phyloP scores from a whole-genome alignment of 1,140 invertebrate genomes.

The Microplitis mediator region DNA sequence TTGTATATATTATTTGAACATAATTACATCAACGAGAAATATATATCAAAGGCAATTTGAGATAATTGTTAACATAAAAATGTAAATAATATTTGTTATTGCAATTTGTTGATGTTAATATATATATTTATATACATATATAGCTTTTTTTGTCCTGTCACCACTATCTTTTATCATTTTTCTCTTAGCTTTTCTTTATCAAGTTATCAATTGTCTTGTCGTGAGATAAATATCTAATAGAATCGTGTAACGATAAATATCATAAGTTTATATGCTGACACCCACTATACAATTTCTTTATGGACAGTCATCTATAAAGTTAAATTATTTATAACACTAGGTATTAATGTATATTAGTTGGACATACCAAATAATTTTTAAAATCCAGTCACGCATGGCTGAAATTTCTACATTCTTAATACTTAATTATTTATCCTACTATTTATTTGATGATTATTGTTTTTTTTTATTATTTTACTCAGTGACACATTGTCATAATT shows the following conservation, averaged over 20 bases:
- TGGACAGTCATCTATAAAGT: background rate
- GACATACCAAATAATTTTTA: background rate
- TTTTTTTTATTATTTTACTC: background rate
- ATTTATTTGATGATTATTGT: too few relatives aligned
- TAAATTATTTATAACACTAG: conserved; percentile 24
- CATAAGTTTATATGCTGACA: conserved; percentile 1
- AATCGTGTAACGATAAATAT: conserved; percentile 1
- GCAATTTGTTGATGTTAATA: too few relatives aligned
- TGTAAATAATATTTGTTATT: too few relatives aligned
- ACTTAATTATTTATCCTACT: background rate
- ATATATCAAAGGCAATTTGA: background rate
- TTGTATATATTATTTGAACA: too few relatives aligned
- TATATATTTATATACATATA: background rate
- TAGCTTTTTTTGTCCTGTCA: background rate
- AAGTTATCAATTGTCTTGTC: conserved; percentile 1
- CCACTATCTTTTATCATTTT: background rate
- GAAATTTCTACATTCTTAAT: background rate
- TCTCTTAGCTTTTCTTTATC: background rate
- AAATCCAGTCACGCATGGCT: background rate
- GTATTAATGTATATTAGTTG: background rate
- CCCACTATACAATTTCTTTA: conserved; percentile 5
- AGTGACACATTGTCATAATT: conserved; percentile 14
- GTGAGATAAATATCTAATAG: background rate
- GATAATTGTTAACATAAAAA: too few relatives aligned
- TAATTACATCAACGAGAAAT: too few relatives aligned